Conservation (phyloP, 2,113 vertebrate species). For the Zosterops japonicus region DNA sequence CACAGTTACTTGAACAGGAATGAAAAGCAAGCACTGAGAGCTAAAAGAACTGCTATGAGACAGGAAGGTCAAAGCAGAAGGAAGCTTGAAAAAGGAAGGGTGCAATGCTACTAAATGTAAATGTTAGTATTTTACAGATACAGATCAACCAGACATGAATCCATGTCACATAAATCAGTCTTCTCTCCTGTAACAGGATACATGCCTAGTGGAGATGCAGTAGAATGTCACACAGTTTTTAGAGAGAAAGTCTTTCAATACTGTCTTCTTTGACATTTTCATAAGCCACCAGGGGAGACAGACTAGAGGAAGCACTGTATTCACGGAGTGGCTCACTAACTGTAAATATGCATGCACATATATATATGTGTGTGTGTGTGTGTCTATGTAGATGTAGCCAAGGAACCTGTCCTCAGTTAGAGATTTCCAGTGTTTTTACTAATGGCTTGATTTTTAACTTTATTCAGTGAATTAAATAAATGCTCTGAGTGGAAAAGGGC, state of each 20-base stretch:
- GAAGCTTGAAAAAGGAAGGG: neutral
- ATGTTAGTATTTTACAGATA: neutral
- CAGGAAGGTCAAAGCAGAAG: neutral
- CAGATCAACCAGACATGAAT: neutral
- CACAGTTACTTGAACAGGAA: neutral
- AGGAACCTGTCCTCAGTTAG: neutral
- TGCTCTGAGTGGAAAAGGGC: neutral
- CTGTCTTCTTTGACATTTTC: neutral
- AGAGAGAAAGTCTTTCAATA: neutral
- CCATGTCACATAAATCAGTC: neutral
- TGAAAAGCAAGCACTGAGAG: neutral
- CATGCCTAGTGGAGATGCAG: neutral
- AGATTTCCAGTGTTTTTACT: neutral
- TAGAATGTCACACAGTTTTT: neutral
- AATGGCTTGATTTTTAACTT: neutral
- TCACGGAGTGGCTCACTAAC: neutral
- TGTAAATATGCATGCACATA: neutral
- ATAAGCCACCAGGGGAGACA: neutral
- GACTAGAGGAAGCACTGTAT: neutral
- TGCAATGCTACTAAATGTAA: neutral
- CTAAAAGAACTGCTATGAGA: neutral
- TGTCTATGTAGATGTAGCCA: neutral
- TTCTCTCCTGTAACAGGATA: neutral
- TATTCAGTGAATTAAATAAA: neutral
- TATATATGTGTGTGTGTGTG: neutral